A percentile compares a stretch with the other conserved stretches of the same genome.
Evolutionary conservation across 2,797 vertebrate species (phyloP).

Genomic region (Neopelma chrysocephalum): DNA sequence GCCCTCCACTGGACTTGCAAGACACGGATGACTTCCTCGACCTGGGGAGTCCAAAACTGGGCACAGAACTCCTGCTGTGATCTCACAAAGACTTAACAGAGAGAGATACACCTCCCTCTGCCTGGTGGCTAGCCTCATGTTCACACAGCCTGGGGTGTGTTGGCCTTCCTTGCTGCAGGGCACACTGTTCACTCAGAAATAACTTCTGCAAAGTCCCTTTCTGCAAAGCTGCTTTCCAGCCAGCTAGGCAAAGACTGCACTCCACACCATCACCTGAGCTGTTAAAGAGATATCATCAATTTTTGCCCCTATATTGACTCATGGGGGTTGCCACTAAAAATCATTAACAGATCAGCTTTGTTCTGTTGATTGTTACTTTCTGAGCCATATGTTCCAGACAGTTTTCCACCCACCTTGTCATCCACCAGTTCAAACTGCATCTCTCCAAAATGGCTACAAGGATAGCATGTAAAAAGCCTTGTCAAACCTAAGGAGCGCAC

Average conservation of each 20-base stretch:
- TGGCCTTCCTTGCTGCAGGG: not conserved
- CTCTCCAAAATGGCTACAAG: not conserved
- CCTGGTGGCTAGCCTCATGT: not conserved
- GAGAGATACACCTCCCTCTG: not conserved
- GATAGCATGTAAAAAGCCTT: not conserved
- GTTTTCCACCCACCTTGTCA: not conserved
- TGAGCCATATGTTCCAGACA: not conserved
- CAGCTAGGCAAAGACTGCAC: not conserved
- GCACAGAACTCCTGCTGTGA: not conserved
- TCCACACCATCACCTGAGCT: not conserved
- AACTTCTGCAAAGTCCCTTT: not conserved
- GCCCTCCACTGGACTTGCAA: not conserved
- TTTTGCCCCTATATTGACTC: not conserved
- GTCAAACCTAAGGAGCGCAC: not conserved
- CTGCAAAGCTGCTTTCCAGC: not conserved
- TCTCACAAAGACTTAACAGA: not conserved
- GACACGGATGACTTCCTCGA: accelerated
- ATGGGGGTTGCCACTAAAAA: not conserved
- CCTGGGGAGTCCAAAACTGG: not conserved
- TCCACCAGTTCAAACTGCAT: not conserved
- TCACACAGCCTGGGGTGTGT: not conserved
- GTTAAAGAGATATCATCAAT: not conserved
- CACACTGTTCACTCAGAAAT: not conserved
- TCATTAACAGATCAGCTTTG: not conserved
- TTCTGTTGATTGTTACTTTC: not conserved